Evolutionary conservation across 2,888 invertebrate species (phyloP), one percentile per base, ranked within the genome.

Genomic region (Tetramorium bicarinatum): DNA sequence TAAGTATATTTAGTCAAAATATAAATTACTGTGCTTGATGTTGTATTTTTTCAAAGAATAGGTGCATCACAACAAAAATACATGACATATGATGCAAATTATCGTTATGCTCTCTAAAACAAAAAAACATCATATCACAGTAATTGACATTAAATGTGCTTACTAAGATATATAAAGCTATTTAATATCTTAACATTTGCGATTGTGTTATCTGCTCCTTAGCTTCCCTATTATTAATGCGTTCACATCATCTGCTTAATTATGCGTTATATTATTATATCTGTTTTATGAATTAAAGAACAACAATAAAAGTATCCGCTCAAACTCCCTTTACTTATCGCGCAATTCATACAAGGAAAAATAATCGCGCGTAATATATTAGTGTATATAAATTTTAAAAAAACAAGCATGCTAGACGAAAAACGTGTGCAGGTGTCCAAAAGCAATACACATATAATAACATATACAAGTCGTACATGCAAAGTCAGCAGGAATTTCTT

Each of bases 1-100:
- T 86, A 80, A 71, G 77, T 88, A 89, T 44, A 87, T 83, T 82
- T 66, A 47, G 62, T 75, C 72, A 77, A 76, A 41, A 82, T 61
- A 61, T 64, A 62, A 82, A 86, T 88, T 85, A 89, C 86, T 86
- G 85, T 88, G 86, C 61, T 83, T 69, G 83, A 89, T 87, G 62
- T 80, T 82, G 76, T 34, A 15, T 18, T 59, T 7, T 44, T 41
- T 18, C 29, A 18, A 64, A 18, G 21, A 79, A 66, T 41, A 38
- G 64, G 83, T 49, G 52, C 21, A 85, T 82, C 82, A 71, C 83
- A 82, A 56, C 84, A 89, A 84, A 21, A 69, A 82, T 49, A 64
- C 34, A 52, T 59, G 75, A 1, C 47, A 6, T 21, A 49, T 4
- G 41, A 44, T 47, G 79, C 59, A 59, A 72, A 18, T 38, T 13